Percentiles rank a stretch among this genome's conserved stretches.
Conservation (phyloP, 2,797 vertebrate genomes). For the Schizopygopsis pylzovi region DNA sequence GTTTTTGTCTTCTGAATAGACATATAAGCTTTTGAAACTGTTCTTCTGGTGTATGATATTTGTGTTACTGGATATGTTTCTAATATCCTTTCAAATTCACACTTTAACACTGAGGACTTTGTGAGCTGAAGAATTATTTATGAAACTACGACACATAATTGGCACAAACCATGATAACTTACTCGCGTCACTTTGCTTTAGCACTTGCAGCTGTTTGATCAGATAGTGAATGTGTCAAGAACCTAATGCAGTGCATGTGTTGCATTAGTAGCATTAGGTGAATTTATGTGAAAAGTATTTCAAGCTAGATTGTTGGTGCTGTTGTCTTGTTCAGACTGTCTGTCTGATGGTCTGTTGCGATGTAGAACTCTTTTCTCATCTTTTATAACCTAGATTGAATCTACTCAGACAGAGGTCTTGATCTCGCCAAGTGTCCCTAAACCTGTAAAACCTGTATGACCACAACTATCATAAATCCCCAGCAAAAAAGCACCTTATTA, state of each 20-base stretch:
- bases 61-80: constrained; percentile 26
- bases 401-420: neutral
- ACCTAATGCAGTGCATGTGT: neutral
- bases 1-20: neutral
- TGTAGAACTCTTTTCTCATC: neutral
- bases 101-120: neutral
- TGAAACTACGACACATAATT: neutral
- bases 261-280: constrained; percentile 5
- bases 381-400: neutral
- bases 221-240: constrained; percentile 12
- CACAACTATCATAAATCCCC: neutral
- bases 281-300: constrained; percentile 14
- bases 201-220: neutral
- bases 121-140: constrained; percentile 36
- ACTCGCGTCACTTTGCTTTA: neutral
- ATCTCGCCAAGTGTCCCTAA: neutral
- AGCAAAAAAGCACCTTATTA: neutral
- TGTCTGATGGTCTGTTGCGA: neutral
- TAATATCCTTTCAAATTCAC: constrained; percentile 6
- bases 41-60: constrained; percentile 18
- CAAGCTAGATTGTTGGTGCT: neutral
- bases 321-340: neutral
- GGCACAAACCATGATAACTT: neutral
- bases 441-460: constrained; percentile 1
- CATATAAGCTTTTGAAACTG: neutral